These are phyloP conservation scores for Lordiphosa andalusiaca DNA, from an alignment of 2,888 invertebrate genomes.

Conservation along the genomic window DNA sequence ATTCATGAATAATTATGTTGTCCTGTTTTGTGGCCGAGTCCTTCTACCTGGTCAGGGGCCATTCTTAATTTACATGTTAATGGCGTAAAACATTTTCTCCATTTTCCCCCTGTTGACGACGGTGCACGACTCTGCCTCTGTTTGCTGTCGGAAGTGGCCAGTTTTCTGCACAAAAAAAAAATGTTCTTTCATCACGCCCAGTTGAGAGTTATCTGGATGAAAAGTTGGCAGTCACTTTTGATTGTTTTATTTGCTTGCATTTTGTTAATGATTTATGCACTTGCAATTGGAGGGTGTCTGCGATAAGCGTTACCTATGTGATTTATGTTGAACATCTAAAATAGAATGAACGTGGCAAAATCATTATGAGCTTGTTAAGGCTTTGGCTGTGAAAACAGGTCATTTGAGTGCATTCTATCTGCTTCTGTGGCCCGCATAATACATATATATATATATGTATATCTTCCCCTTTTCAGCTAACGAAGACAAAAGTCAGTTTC, in stretches of 20 bases:
- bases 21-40: constrained; percentile 36
- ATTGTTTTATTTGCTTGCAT: constrained; percentile 34
- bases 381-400: no score
- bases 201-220: constrained; percentile 26
- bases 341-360: no score
- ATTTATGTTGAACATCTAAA: constrained; percentile 16
- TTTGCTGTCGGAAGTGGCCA: constrained; percentile 16
- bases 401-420: no score
- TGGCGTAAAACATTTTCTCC: constrained; percentile 50
- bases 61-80: constrained; percentile 66
- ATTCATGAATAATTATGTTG: constrained; percentile 67
- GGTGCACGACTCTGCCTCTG: constrained; percentile 3
- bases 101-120: constrained; percentile 19
- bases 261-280: constrained; percentile 33
- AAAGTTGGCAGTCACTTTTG: constrained; percentile 12
- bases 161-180: constrained; percentile 8
- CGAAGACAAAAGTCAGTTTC: no score
- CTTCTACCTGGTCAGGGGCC: constrained; percentile 17
- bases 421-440: constrained; percentile 4
- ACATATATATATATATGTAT: no score
- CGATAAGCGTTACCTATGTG: constrained; percentile 16
- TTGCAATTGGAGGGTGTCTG: constrained; percentile 21
- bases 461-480: background rate
- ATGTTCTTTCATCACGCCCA: constrained; percentile 41
- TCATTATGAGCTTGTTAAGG: no score